Evolutionary conservation across 2,113 vertebrate genomes (phyloP), one percentile per base, ranked within the genome.

Genomic region (Leucopsar rothschildi): DNA sequence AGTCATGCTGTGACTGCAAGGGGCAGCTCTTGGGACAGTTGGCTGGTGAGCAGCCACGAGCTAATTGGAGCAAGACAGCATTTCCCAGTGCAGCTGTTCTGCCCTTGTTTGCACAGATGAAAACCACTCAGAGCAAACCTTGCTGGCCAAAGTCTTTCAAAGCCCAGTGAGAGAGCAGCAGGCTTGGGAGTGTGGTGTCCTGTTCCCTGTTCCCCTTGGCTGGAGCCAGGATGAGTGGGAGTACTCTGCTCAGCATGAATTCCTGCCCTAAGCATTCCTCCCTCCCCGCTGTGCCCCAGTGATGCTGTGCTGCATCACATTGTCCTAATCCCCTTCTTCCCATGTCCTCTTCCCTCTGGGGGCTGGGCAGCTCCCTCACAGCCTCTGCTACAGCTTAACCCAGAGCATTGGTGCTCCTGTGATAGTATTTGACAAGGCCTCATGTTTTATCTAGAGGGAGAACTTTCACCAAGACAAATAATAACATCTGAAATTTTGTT

Each of bases 181-280:
- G 61, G 60, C 50, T 72, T 50, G 65, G 59, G 64, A 21, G 17
- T 28, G 52, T 23, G 45, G 14, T 84, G 42, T 10, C 80, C 27
- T 52, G 65, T 15, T 72, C 57, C 80, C 27, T 52, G 65, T 15
- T 72, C 57, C 50, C 37, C 37, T 60, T 27, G 69, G 63, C 65
- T 66, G 61, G 42, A 66, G 64, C 4, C 6, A 68, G 52, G 57
- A 40, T 77, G 77, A 77, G 70, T 69, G 78, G 95, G 93, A 96
- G 84, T 63, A 24, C 39, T 90, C 60, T 88, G 60, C 90, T 75
- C 81, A 40, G 76, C 83, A 19, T 15, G 66, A 83, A 92, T 73
- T 89, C 80, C 92, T 90, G 80, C 78, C 33, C 66, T 31, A 4
- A 68, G 60, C 86, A 64, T 96, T 91, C 93, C 75, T 94, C 40